Base-by-base conservation (phyloP, 2,797 vertebrate species). In the Poliocrania exsul region DNA sequence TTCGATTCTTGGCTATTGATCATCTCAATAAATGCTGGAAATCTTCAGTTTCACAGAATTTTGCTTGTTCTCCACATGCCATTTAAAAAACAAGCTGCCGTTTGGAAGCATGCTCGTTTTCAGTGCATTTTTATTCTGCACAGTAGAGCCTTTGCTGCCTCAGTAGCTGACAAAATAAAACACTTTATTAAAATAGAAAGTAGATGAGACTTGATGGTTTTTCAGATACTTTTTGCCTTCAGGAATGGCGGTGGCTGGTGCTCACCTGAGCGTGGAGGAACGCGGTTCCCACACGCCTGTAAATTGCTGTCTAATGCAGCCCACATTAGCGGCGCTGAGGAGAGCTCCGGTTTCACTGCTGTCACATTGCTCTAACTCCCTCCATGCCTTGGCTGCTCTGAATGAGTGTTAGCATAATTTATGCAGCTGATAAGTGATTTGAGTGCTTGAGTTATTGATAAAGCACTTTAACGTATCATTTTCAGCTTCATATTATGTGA, bases 391-490 rank as follows among this genome's bases (percentile, higher is more conserved):
- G 96, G 94, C 87, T 97, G 97, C 66, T 93, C 96, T 96, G 97
- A 98, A 97, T 96, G 94, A 95, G 91, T 11, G 88, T 96, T 96
- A 96, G 82, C 96, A 98, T 98, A 98, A 98, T 98, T 98, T 98
- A 98, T 98, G 98, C 98, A 97, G 94, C 92, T 97, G 96, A 97
- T 96, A 95, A 97, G 94, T 95, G 61, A 97, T 95, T 97, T 97
- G 90, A 97, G 97, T 97, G 93, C 97, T 92, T 98, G 93, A 90
- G 97, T 98, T 98, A 98, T 98, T 98, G 98, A 98, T 99, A 98
- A 99, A 98, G 96, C 97, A 97, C 98, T 98, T 98, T 98, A 98
- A 97, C 96, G 89, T 97, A 97, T 98, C 96, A 97, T 97, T 97
- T 98, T 93, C 97, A 88, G 95, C 91, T 98, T 93, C 94, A 98